Evolutionary conservation across 2,797 vertebrate genomes (phyloP), one percentile per base, ranked within the genome.

Genomic region (Buceros bicornis): DNA sequence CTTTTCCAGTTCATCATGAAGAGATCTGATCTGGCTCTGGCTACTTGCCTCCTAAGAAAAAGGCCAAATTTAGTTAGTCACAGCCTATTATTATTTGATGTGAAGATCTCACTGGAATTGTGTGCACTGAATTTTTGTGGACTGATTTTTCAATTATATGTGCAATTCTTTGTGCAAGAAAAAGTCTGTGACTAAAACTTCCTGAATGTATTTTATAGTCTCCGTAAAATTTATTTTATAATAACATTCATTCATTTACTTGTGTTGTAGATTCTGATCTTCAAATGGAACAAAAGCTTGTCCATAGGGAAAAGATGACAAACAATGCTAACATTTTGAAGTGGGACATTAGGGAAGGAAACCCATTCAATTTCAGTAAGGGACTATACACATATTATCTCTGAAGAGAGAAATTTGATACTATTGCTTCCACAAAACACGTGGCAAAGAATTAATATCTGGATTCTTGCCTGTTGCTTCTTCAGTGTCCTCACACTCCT

Each of bases 1-100:
- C 97, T 98, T 98, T 67, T 98, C 98, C 71, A 98, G 96, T 87
- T 98, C 97, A 47, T 98, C 96, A 11, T 98, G 98, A 85, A 98
- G 98, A 86, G 98, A 98, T 97, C 98, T 98, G 67, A 98, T 96
- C 96, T 98, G 98, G 95, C 97, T 98, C 83, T 98, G 98, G 96
- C 98, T 98, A 92, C 97, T 98, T 87, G 61, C 85, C 65, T 97
- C 98, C 98, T 98, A 95, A 77, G 87, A 73, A 91, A 84, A 95
- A 90, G 50, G 42, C 6, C 79, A 82, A 56, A 93, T 16, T 35
- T 29, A 60, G 20, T 85, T 37, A 78, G 54, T 70, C 31, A 84
- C 29, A 70, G n/a, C 8, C 16, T 45, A 25, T 56, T n/a, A 50
- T n/a, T 89, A 92, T 81, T 86, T 72, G 87, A 53, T 1, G 0